phyloP scores from a whole-genome alignment of 2,797 vertebrate genomes.

The Taeniopygia guttata region DNA sequence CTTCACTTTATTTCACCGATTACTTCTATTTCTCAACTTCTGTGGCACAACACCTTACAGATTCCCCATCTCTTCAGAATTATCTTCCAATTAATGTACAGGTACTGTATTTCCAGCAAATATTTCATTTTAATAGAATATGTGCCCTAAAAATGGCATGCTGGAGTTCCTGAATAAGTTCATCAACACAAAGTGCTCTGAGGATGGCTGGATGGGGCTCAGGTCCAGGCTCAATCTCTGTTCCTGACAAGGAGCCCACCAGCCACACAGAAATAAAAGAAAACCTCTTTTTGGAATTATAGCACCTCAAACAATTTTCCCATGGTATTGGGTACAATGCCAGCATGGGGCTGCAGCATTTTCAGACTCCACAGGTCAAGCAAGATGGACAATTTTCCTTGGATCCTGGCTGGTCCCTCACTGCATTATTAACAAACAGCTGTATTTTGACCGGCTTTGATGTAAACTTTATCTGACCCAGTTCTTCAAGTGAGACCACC shows the following conservation, averaged over 20 bases:
- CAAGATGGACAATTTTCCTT: not conserved
- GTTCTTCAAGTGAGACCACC: not conserved
- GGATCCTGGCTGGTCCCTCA: not conserved
- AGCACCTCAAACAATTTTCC: not conserved
- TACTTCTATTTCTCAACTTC: not conserved
- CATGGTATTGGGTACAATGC: rapidly evolving
- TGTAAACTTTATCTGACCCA: not conserved
- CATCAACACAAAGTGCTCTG: not conserved
- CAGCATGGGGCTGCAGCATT: not conserved
- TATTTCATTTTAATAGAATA: not conserved
- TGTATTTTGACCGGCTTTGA: not conserved
- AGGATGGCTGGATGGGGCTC: not conserved
- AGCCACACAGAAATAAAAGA: not conserved
- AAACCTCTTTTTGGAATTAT: not conserved
- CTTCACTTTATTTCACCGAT: not conserved
- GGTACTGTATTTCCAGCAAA: not conserved
- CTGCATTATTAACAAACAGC: not conserved
- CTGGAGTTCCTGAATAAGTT: not conserved
- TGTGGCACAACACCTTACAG: rapidly evolving
- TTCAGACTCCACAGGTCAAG: not conserved
- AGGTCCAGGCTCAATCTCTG: not conserved
- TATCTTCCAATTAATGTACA: not conserved
- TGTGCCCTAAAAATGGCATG: not conserved
- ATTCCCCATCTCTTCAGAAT: not conserved
- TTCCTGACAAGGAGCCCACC: not conserved